Evolutionary conservation across 2,113 vertebrate species (phyloP).

Genomic region (Dasypus novemcinctus): DNA sequence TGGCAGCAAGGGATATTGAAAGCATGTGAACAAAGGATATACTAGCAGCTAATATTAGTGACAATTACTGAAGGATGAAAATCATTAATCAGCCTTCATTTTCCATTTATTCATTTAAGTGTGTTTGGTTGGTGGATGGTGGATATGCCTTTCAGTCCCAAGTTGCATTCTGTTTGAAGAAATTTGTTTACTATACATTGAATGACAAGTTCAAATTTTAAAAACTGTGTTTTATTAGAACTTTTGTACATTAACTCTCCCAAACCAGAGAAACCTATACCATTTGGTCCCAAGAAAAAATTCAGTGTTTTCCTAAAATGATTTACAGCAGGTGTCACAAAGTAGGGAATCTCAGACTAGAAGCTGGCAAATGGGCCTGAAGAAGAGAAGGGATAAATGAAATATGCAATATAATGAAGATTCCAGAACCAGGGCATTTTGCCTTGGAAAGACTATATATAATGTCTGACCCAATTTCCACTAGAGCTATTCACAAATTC

Average conservation of each 20-base stretch:
- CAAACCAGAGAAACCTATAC: slow-evolving; percentile 58
- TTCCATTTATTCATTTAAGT: slow-evolving; percentile 71
- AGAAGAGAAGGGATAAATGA: neutral
- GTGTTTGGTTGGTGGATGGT: slow-evolving; percentile 75
- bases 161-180: slow-evolving; percentile 52
- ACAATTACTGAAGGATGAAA: slow-evolving; percentile 79
- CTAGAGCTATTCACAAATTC: neutral
- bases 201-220: slow-evolving; percentile 62
- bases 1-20: slow-evolving; percentile 75
- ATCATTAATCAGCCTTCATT: slow-evolving; percentile 79
- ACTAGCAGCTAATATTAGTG: slow-evolving; percentile 80
- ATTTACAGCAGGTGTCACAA: slow-evolving; percentile 57
- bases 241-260: slow-evolving; percentile 66
- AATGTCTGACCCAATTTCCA: neutral
- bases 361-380: neutral
- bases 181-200: slow-evolving; percentile 64
- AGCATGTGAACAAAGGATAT: slow-evolving; percentile 77
- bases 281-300: slow-evolving; percentile 53
- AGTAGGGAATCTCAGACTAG: neutral
- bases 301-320: slow-evolving; percentile 55
- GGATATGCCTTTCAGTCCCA: slow-evolving; percentile 68
- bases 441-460: neutral
- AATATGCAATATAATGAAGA: neutral
- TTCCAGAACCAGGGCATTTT: neutral
- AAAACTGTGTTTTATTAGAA: slow-evolving; percentile 68